A percentile compares a stretch with the other conserved stretches of the same genome.
Conservation (phyloP, 2,113 vertebrate species). For the Pachyramphus minor region DNA sequence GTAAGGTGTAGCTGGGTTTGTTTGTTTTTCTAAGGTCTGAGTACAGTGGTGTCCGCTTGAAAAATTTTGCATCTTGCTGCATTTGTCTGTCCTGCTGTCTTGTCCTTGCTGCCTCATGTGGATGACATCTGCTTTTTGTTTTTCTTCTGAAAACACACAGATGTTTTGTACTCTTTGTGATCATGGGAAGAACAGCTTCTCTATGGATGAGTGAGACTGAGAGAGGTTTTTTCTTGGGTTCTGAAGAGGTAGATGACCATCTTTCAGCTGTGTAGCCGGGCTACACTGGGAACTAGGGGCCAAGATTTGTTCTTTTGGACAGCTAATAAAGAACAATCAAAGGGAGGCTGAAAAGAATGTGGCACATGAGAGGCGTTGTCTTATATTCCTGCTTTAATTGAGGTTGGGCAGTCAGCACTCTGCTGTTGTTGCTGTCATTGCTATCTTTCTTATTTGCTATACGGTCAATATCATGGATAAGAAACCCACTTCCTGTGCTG, state of each 20-base stretch:
- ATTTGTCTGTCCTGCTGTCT: background rate
- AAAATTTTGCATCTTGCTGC: background rate
- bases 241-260: background rate
- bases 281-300: background rate
- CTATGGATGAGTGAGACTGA: background rate
- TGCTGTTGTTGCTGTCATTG: accelerated
- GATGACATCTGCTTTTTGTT: constrained; percentile 4
- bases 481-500: background rate
- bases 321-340: background rate
- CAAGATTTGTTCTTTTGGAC: background rate
- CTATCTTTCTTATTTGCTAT: background rate
- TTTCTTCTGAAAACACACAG: background rate
- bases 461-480: background rate
- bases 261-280: background rate
- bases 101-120: background rate
- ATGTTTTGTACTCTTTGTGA: background rate
- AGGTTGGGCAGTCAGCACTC: background rate
- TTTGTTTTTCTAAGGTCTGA: background rate
- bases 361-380: background rate
- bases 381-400: background rate
- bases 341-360: background rate
- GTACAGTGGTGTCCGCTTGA: background rate
- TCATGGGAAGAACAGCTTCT: background rate
- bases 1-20: background rate
- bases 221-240: background rate